Evolutionary conservation across 2,113 vertebrate genomes (phyloP), one percentile per base, ranked within the genome.

Genomic region (Pyxicephalus adspersus): DNA sequence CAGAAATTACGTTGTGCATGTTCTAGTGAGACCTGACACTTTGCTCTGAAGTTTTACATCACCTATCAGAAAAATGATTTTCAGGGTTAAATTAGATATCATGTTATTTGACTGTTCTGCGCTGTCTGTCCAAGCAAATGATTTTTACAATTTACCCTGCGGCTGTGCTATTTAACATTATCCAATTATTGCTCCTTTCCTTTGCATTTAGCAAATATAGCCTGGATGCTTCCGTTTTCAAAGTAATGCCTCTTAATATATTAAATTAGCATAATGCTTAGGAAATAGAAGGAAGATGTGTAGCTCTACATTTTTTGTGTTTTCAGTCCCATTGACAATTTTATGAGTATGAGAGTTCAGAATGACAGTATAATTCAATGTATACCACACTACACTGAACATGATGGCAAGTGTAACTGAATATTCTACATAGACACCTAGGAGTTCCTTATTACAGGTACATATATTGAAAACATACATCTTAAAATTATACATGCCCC

Each of bases 241-340:
- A 76, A 64, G 60, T 51, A 64, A 52, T 77, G 28, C 28, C 13
- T 31, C 34, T 66, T 77, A 34, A 66, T 77, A 28, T 20, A 55
- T 77, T 38, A n/a, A 13, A 77, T 66, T 65, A 55, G 28, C 50
- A 77, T 77, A 57, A 77, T 55, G 29, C 22, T 65, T 11, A 28
- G 25, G 45, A 19, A 77, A 22, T 8, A 22, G 28, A 29, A 22
- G 45, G 55, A 55, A 66, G 51, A 26, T 34, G 22, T 77, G 50
- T 55, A 71, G 50, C 17, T 51, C 18, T 51, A 52, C 23, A 45
- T 52, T 70, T 45, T 25, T 0, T 51, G 45, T 70, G 67, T 15
- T 45, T 23, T 31, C 20, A 45, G 26, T 65, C 60, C 63, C 29
- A 51, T 19, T 55, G 51, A 5, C 34, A 45, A 52, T 29, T 29